Base-by-base conservation (phyloP, 2,113 vertebrate genomes). In the Nettapus auritus region DNA sequence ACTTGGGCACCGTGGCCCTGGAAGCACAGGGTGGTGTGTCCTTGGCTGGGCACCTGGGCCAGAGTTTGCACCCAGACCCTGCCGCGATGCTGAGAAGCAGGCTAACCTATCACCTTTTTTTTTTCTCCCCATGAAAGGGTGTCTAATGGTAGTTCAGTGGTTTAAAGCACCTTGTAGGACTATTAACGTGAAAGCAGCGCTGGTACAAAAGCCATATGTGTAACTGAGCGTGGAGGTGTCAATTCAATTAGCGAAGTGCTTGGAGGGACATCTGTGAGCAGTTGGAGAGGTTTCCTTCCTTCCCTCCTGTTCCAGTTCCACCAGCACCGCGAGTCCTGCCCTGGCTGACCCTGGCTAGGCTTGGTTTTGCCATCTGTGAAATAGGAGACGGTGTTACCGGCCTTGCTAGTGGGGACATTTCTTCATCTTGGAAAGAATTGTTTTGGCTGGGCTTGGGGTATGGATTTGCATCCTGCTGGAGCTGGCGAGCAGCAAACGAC, bases 381-480 rank as follows among this genome's bases (percentile, higher is more conserved):
- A 34, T 28, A 18, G 13, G 50, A 25, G 50, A 52, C 50, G 22
- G 48, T 50, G 28, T 55, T 36, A 53, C 12, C 2, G 53, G 28
- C 10, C 63, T 33, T 23, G 13, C 59, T 5, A 8, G 8, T 22
- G 19, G 22, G 21, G 20, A 22, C 14, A 36, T 36, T 33, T 36
- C 59, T 62, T 21, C 34, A 10, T 9, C 59, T 62, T 25, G 34
- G 21, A 96, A 92, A 69, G 93, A 94, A 82, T 82, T 86, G 86
- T 66, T 56, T 14, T 89, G 88, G 77, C 86, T 92, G 11, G 9
- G 93, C 86, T 92, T 13, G 9, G 93, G 94, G 94, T 93, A 93
- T 93, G 93, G 48, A 28, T 74, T 88, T 2, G 2, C 22, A 62
- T 82, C 18, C 9, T 0, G 3, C 5, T 50, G 56, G 46, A 89